Conservation (phyloP, 2,888 invertebrate genomes). For the Lomographa bimaculata region DNA sequence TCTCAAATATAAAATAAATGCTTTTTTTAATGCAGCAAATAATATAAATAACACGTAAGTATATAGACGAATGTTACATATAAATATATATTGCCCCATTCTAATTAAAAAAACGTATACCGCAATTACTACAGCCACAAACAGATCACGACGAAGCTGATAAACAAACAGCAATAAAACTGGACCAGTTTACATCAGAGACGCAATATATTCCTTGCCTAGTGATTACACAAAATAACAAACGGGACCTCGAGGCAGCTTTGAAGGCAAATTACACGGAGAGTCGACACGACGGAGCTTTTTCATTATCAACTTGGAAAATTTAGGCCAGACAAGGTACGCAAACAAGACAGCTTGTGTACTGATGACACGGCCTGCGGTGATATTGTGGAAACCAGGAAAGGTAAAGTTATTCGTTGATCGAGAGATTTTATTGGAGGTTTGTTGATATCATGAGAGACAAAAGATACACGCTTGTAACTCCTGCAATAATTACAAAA, state of each 20-base stretch:
- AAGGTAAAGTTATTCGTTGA: constrained; percentile 23
- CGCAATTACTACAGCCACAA: too few species aligned
- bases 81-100: too few species aligned
- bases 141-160: constrained; percentile 19
- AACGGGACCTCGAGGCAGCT: constrained; percentile 57
- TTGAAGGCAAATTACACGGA: constrained; percentile 66
- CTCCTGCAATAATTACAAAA: too few species aligned
- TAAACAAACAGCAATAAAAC: constrained; percentile 27
- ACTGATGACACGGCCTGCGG: constrained; percentile 37
- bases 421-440: constrained; percentile 3
- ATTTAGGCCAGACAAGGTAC: constrained; percentile 62
- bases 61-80: too few species aligned
- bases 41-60: too few species aligned
- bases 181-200: constrained; percentile 32
- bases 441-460: not conserved
- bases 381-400: constrained; percentile 30
- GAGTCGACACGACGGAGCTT: constrained; percentile 59
- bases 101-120: too few species aligned
- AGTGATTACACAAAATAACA: constrained; percentile 70
- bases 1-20: too few species aligned
- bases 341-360: constrained; percentile 41
- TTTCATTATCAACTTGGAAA: constrained; percentile 76
- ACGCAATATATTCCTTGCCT: constrained; percentile 57
- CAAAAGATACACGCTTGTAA: too few species aligned
- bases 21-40: too few species aligned